Base-by-base conservation (phyloP, 2,113 vertebrate genomes). In the Phalacrocorax brasilianus region DNA sequence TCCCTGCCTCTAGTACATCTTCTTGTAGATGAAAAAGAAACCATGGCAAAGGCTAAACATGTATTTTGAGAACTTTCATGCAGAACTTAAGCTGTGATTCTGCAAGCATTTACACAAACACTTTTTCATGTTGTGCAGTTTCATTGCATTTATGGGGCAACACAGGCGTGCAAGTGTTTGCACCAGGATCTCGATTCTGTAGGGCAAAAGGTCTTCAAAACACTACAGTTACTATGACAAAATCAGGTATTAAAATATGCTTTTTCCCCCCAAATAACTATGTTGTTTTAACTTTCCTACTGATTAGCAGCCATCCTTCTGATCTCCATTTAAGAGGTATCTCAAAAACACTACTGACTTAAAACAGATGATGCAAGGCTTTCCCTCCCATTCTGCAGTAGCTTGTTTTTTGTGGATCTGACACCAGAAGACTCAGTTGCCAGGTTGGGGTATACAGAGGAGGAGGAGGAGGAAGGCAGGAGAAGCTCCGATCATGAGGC, bases 31-130 rank as follows among this genome's bases (percentile, higher is more conserved):
- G 35, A 79, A 92, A 80, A 76, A 67, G 22, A 26, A 84, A 22
- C 13, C 21, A 45, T 61, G 35, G 22, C 32, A 82, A 83, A 61
- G 18, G 45, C 8, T n/a, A 66, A 53, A 62, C 0, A 2, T 44
- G 24, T 23, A 40, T 80, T 91, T 93, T 85, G 92, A 88, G 17
- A 71, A 74, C 6, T 35, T 17, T 35, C 50, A 38, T 7, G 38
- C 16, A 84, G 89, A 88, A 63, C 33, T 90, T 81, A 20, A 88
- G 45, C n/a, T 55, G 24, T n/a, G 38, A 55, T 77, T 90, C 85
- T 86, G 16, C 50, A 94, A 74, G 52, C 8, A n/a, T 76, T 90
- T 80, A 55, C 1, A 6, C 18, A 68, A 89, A 70, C 5, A 21
- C 4, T 21, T 83, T 42, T 55, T 53, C 32, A 55, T 44, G 5